Percentiles rank a stretch among this genome's conserved stretches.
phyloP scores from a whole-genome alignment of 2,113 vertebrate genomes.

The Leiothrix lutea region DNA sequence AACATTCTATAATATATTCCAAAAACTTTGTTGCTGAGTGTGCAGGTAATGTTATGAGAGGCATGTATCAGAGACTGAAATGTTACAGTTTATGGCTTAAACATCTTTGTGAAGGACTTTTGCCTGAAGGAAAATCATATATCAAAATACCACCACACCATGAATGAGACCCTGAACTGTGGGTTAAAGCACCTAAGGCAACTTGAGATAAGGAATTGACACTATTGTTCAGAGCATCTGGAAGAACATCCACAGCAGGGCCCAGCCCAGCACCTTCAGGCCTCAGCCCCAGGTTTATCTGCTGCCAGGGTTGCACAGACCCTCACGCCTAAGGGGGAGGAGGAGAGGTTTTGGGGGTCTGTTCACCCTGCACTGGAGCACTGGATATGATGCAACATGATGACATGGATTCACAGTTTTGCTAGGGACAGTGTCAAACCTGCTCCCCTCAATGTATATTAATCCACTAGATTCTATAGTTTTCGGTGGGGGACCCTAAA shows the following conservation, averaged over 20 bases:
- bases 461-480: neutral
- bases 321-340: neutral
- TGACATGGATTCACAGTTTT: too few relatives aligned
- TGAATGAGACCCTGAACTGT: neutral
- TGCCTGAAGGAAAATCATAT: neutral
- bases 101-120: neutral
- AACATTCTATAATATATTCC: neutral
- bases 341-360: neutral
- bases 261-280: neutral
- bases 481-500: neutral
- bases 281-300: neutral
- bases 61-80: fast-evolving
- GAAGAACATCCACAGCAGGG: neutral
- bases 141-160: fast-evolving
- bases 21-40: neutral
- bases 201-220: neutral
- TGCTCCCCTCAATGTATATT: too few relatives aligned
- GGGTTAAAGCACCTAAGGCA: fast-evolving
- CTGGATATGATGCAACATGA: fast-evolving
- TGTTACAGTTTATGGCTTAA: neutral
- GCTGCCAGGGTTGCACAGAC: neutral
- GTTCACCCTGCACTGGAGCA: too few relatives aligned
- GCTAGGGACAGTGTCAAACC: neutral
- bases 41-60: neutral
- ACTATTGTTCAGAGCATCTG: neutral